Percentiles rank a stretch among this genome's conserved stretches.
Conservation (phyloP, 1,140 invertebrate genomes). For the Pogonus chalceus region DNA sequence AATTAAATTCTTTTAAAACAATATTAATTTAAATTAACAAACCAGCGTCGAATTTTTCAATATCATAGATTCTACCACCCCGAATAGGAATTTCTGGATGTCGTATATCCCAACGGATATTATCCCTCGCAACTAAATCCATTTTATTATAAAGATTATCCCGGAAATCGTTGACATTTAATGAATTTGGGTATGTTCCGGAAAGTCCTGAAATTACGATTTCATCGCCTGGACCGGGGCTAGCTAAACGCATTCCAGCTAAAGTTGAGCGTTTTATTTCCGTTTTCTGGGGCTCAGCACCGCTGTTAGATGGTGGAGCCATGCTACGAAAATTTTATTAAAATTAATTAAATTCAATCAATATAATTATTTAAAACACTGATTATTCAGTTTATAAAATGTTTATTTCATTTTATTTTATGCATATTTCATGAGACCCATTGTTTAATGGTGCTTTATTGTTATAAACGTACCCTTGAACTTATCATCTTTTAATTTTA, state of each 20-base stretch:
- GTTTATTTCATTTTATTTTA: too few relatives aligned
- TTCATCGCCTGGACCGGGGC: constrained; percentile 53
- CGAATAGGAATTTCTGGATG: constrained; percentile 60
- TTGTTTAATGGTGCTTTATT: too few relatives aligned
- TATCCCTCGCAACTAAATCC: constrained; percentile 72
- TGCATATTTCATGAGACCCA: too few relatives aligned
- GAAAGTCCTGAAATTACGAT: constrained; percentile 74
- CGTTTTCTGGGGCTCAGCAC: background rate
- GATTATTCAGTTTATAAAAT: too few relatives aligned
- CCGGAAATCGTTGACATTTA: constrained; percentile 65
- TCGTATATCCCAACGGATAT: constrained; percentile 59
- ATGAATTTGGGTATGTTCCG: constrained; percentile 77
- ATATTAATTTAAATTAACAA: constrained; percentile 52
- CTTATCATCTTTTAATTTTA: too few relatives aligned
- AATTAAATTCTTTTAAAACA: background rate
- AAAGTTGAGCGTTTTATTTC: background rate
- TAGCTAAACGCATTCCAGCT: background rate
- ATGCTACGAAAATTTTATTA: background rate
- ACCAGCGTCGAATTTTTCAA: constrained; percentile 71
- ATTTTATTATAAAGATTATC: constrained; percentile 72
- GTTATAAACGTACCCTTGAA: too few relatives aligned
- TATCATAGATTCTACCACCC: constrained; percentile 68
- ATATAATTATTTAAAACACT: too few relatives aligned
- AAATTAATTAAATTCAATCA: background rate
- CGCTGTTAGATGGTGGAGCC: background rate